Evolutionary conservation across 2,113 vertebrate genomes (phyloP).

Genomic region (Lota lota): DNA sequence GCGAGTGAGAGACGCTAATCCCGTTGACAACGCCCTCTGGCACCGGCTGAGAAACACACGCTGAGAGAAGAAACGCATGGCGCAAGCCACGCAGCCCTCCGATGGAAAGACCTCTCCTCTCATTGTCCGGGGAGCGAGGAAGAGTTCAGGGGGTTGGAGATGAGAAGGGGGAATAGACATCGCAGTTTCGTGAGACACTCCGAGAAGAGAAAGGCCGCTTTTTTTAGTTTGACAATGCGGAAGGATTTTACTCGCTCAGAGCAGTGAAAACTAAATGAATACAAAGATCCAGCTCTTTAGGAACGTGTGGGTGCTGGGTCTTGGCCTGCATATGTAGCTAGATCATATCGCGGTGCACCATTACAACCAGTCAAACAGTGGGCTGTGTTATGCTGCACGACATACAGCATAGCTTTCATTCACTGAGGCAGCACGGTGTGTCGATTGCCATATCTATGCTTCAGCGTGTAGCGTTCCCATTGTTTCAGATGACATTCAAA

Average conservation of each 20-base stretch:
- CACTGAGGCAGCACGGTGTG: no score
- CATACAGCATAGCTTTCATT: no score
- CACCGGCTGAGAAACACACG: constrained; percentile 9
- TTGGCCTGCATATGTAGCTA: constrained; percentile 10
- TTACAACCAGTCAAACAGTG: no score
- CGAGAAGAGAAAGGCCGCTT: background rate
- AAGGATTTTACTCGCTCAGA: constrained; percentile 9
- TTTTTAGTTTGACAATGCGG: constrained; percentile 15
- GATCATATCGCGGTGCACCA: background rate
- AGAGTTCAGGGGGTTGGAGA: no score
- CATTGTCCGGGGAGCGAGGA: background rate
- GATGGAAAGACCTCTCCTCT: constrained; percentile 5
- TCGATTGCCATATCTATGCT: no score
- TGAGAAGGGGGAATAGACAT: background rate
- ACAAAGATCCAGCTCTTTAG: constrained; percentile 29
- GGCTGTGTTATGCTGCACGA: no score
- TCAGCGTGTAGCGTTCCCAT: no score
- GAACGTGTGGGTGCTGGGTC: constrained; percentile 20
- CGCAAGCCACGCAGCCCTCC: background rate
- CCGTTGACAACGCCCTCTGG: constrained; percentile 19
- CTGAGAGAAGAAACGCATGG: constrained; percentile 13
- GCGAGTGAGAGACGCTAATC: constrained; percentile 15
- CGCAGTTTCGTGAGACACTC: no score
- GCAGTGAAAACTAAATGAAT: constrained; percentile 10
- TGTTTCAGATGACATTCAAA: no score